phyloP scores from a whole-genome alignment of 1,140 invertebrate genomes.

The Calliopsis andreniformis region DNA sequence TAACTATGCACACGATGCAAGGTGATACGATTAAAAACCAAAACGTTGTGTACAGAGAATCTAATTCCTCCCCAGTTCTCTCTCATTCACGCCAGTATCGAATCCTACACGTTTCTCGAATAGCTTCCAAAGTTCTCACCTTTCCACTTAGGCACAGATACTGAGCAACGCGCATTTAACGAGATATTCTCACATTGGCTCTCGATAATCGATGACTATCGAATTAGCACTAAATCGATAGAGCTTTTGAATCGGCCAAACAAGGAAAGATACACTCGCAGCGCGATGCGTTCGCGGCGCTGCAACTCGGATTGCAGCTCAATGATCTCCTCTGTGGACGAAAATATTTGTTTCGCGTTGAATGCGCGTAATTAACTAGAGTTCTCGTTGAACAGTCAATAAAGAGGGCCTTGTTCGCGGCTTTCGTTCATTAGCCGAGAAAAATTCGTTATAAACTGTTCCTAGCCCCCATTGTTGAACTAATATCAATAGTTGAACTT shows the following conservation, averaged over 20 bases:
- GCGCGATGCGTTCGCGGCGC: background rate
- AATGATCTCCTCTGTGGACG: conserved; percentile 10
- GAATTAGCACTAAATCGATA: conserved; percentile 23
- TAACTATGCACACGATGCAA: no score
- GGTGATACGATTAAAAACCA: no score
- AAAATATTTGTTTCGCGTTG: conserved; percentile 28
- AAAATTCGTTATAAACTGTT: no score
- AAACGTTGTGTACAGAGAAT: no score
- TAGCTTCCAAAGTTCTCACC: no score
- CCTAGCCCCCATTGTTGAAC: no score
- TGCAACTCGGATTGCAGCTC: conserved; percentile 1
- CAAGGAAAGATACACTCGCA: conserved; percentile 9
- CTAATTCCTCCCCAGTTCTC: no score
- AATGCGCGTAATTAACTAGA: conserved; percentile 17
- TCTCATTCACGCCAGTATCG: no score
- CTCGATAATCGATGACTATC: conserved; percentile 4
- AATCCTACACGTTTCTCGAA: no score
- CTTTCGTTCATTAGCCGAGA: background rate
- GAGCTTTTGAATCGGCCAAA: conserved; percentile 11
- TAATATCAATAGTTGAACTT: no score
- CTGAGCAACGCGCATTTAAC: background rate
- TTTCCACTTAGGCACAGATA: background rate
- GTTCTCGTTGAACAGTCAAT: conserved; percentile 11
- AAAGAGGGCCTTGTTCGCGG: background rate
- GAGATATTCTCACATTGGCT: background rate